Evolutionary conservation across 2,797 vertebrate species (phyloP), one percentile per base, ranked within the genome.

Genomic region (Ctenochaetus hawaiiensis): DNA sequence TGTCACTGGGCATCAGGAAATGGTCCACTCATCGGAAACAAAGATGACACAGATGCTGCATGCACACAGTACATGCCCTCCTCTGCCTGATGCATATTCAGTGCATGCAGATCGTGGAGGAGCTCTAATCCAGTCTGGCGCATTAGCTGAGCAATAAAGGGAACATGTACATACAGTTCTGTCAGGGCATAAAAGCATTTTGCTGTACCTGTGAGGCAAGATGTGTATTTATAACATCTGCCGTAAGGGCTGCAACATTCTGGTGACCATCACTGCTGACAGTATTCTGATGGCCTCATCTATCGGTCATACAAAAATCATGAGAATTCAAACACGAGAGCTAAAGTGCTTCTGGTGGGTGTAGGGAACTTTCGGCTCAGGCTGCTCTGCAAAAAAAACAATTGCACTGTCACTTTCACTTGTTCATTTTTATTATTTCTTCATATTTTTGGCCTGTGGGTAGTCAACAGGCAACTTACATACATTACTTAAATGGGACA

Each of bases 21-120:
- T 39, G 62, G 64, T 67, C 87, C 82, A 80, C 78, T 92, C 90
- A 80, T 64, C 53, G 53, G 78, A 83, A 83, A 90, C 82, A 89
- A 87, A 83, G 66, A 62, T 41, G 67, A 62, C 77, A 76, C 82
- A 90, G 84, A 93, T 90, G 88, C 78, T 79, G 72, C 65, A 75
- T 77, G 52, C 56, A 59, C 69, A 57, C 63, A 62, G 72, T 57
- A 65, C 81, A 85, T 68, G 77, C 61, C 79, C 67, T 80, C 68
- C 70, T 77, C 77, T 73, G 83, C 73, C 82, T 89, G 83, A 92
- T 93, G 85, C 88, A 91, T 90, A 84, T 91, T 86, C 88, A 84
- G 67, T 56, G 83, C 79, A 71, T 85, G 84, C 57, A 64, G 82
- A 87, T 65, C 53, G 75, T 39, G 14, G 52, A 74, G 57, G 34